Percentiles rank a stretch among this genome's conserved stretches.
Evolutionary conservation across 2,888 invertebrate species (phyloP).

Genomic region (Ctena decussata): DNA sequence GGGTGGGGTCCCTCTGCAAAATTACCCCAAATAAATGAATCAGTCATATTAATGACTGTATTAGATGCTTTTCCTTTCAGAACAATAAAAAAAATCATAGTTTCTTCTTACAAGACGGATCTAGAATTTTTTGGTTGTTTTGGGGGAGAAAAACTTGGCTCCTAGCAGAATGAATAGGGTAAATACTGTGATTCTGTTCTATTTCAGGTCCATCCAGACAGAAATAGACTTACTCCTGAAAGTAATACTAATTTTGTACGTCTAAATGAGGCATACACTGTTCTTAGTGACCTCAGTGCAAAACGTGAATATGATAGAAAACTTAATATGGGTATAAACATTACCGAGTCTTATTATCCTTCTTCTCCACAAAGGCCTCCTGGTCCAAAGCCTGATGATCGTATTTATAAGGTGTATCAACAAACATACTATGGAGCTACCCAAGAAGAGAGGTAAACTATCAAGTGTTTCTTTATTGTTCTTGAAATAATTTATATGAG

Average conservation of each 20-base stretch:
- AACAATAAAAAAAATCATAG: no score
- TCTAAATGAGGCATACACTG: constrained; percentile 93
- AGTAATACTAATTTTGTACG: constrained; percentile 91
- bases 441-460: neutral
- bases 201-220: constrained; percentile 93
- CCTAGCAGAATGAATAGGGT: no score
- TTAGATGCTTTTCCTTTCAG: no score
- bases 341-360: constrained; percentile 5
- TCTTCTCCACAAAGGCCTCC: neutral
- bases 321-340: neutral
- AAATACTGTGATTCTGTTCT: no score
- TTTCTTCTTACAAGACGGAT: no score
- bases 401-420: neutral
- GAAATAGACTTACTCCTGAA: constrained; percentile 88
- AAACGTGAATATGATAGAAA: constrained; percentile 89
- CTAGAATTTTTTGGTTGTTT: no score
- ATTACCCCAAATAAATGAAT: no score
- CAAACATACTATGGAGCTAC: neutral
- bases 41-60: no score
- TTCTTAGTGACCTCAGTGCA: constrained; percentile 90
- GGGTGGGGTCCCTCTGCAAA: no score
- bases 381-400: neutral
- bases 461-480: no score
- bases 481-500: no score
- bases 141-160: no score